Evolutionary conservation across 2,888 invertebrate genomes (phyloP).

Genomic region (Rutpela maculata): DNA sequence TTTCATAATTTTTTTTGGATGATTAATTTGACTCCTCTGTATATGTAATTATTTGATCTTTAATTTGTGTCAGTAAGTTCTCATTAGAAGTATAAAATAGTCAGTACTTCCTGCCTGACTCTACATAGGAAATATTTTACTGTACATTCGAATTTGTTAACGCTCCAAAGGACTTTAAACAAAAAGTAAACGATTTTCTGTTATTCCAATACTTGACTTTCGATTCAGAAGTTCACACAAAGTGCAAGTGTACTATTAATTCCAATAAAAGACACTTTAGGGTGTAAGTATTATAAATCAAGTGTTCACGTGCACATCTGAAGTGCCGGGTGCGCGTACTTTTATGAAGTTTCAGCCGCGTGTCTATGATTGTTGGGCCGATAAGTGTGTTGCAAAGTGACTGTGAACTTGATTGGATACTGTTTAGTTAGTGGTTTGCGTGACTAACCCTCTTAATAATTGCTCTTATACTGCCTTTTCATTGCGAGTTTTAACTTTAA

Average conservation of each 20-base stretch:
- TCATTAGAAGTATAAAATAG: too few species aligned
- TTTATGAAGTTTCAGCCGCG: slow-evolving; percentile 52
- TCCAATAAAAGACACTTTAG: slow-evolving; percentile 49
- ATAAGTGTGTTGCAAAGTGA: slow-evolving; percentile 67
- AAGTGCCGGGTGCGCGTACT: slow-evolving; percentile 60
- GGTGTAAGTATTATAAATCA: slow-evolving; percentile 57
- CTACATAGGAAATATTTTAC: background rate
- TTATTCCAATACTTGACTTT: slow-evolving; percentile 46
- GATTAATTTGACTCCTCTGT: too few species aligned
- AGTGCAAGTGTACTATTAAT: slow-evolving; percentile 32
- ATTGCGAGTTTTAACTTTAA: slow-evolving; percentile 35
- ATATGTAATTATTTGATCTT: too few species aligned
- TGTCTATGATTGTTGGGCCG: slow-evolving; percentile 56
- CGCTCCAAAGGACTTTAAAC: slow-evolving; percentile 17
- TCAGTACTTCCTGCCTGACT: too few species aligned
- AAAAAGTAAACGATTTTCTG: slow-evolving; percentile 52
- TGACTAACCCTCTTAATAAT: slow-evolving; percentile 63
- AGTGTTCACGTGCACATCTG: slow-evolving; percentile 61
- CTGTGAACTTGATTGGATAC: slow-evolving; percentile 68
- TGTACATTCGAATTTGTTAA: background rate
- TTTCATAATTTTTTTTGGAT: too few species aligned
- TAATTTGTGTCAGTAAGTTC: too few species aligned
- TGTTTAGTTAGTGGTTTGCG: slow-evolving; percentile 68
- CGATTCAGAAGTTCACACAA: slow-evolving; percentile 46
- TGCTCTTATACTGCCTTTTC: slow-evolving; percentile 58